Evolutionary conservation across 2,797 vertebrate genomes (phyloP), one percentile per base, ranked within the genome.

Genomic region (Coracias cyanogaster): DNA sequence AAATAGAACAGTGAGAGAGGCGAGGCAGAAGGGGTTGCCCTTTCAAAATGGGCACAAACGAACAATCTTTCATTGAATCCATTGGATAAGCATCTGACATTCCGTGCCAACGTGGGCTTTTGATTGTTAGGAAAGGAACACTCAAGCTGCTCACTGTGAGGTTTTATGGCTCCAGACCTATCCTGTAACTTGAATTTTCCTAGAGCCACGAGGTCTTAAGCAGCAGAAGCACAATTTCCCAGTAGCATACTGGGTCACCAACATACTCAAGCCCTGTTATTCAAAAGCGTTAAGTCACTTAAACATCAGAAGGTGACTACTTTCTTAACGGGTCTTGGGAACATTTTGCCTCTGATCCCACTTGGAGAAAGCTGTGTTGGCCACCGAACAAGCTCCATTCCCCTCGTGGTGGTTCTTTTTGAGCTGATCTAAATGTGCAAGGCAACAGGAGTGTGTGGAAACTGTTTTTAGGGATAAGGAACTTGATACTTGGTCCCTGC

Each of bases 71-170:
- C 33, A 8, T 15, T 73, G 93, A 71, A 60, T 60, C 83, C 82
- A 7, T 22, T 86, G 79, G 85, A 79, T 76, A 24, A 86, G 46
- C 24, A 5, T 33, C 48, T 48, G 12, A 10, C 33, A 24, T 24
- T 82, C 69, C 78, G 54, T 94, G 90, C 81, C 88, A 87, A 2
- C 29, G 5, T 2, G 73, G 72, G 16, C 57, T 93, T 88, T 80
- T 79, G 74, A 18, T 94, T 74, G 93, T 94, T 76, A 88, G 45
- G 51, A n/a, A 58, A 76, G 82, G 61, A 46, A 69, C 84, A 67
- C 86, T 83, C 73, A 29, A 0, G 64, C 89, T 80, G 79, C 77
- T 88, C 62, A 31, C 15, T 37, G 76, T 11, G 55, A 89, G n/a
- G 24, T 78, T 91, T 73, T 82, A 51, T 41, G 58, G 60, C 82